These are phyloP conservation scores for Chloroclysta siterata DNA, from an alignment of 2,888 invertebrate species.

Conservation along the genomic window DNA sequence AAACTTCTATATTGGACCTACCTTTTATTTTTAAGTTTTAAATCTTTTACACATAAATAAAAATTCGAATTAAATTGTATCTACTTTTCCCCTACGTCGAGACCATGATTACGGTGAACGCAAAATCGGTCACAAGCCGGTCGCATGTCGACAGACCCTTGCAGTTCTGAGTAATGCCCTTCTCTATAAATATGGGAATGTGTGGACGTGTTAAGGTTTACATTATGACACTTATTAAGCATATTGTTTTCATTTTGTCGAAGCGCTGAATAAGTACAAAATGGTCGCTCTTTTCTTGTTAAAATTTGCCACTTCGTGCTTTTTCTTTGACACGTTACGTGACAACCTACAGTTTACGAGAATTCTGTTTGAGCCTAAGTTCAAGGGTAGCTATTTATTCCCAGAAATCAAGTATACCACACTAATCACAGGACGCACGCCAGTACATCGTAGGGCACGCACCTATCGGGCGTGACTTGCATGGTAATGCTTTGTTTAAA, in stretches of 20 bases:
- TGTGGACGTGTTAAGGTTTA: conserved; percentile 36
- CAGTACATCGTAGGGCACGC: no score
- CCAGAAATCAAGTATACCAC: not conserved
- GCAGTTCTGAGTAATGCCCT: conserved; percentile 31
- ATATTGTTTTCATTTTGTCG: conserved; percentile 36
- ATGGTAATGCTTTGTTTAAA: no score
- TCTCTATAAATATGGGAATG: conserved; percentile 36
- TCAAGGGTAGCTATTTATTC: not conserved
- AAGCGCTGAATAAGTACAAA: conserved; percentile 21
- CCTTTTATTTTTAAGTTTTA: no score
- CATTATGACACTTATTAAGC: conserved; percentile 37
- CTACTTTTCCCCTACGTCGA: no score
- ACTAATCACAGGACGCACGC: no score
- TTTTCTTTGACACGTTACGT: not conserved
- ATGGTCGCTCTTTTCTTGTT: conserved; percentile 24
- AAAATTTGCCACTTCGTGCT: conserved; percentile 11
- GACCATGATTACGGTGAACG: not conserved
- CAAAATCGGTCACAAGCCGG: conserved; percentile 1
- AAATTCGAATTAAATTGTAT: no score
- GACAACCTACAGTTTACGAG: not conserved
- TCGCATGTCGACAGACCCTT: conserved; percentile 7
- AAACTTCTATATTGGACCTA: no score
- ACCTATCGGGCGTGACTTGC: no score
- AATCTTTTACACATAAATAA: no score
- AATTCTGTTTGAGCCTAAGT: not conserved